Evolutionary conservation across 2,888 invertebrate genomes (phyloP), one percentile per base, ranked within the genome.

Genomic region (Campoplex capitator): DNA sequence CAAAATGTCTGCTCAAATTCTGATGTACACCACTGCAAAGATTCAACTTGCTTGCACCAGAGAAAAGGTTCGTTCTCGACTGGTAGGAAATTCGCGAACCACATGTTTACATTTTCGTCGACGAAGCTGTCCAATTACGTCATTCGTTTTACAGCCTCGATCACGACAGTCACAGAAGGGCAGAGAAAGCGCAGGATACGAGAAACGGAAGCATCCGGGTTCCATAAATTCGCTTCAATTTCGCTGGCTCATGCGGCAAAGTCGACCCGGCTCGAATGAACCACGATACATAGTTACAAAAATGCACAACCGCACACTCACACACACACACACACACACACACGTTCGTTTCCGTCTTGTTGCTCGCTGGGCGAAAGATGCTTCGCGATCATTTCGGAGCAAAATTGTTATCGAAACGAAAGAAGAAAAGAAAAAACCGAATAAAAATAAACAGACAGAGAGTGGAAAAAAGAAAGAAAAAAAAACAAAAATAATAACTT

Each of bases 191-290:
- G 54, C 28, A n/a, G 75, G 13, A 75, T 75, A 67, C 75, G 82
- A 75, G 67, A 68, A 68, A 82, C 56, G 75, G 71, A 56, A 68
- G 67, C 81, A 67, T 74, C 81, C 74, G 67, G 67, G 45, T 67
- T 82, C 68, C 75, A 75, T 82, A 75, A 82, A 82, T 82, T 82
- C 82, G 75, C 82, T 82, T 75, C 82, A 82, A 82, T 82, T 82
- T 82, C 75, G 68, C 75, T 42, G 42, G 82, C 62, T 80, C 73
- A 62, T 80, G 62, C 71, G 35, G 51, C 62, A 62, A 62, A 51
- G 3, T 56, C 62, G 58, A 80, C 54, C 54, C 35, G 11, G 77
- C 54, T 67, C 67, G 48, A 42, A n/a, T 16, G 32, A 35, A 23
- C 35, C 58, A 45, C 71, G 18, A 18, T 35, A 51, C 67, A 54